Percentiles rank a stretch among this genome's conserved stretches.
Evolutionary conservation across 2,888 invertebrate genomes (phyloP).

Genomic region (Pseudoips prasinana): DNA sequence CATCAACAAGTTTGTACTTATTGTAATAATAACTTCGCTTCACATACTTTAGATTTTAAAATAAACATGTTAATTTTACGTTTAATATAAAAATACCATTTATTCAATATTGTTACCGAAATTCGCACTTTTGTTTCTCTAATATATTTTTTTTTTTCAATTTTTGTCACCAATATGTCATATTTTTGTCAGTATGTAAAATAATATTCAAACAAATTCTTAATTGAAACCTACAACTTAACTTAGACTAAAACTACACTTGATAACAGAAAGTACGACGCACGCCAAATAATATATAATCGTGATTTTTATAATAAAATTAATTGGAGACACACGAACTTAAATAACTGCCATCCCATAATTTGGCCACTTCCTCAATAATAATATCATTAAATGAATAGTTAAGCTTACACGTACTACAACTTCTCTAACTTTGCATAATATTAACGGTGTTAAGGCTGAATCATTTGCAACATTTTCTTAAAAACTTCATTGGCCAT

Average conservation of each 20-base stretch:
- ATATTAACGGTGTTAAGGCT: constrained; percentile 39
- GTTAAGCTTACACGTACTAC: constrained; percentile 17
- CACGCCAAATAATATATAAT: constrained; percentile 34
- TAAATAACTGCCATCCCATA: constrained; percentile 20
- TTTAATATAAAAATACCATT: constrained; percentile 75
- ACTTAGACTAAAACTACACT: constrained; percentile 40
- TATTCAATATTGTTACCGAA: constrained; percentile 61
- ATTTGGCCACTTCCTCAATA: constrained; percentile 29
- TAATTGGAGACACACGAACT: constrained; percentile 20
- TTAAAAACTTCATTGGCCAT: constrained; percentile 60
- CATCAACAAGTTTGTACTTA: constrained; percentile 75
- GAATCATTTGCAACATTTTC: constrained; percentile 43
- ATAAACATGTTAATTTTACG: constrained; percentile 53
- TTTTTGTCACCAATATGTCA: constrained; percentile 46
- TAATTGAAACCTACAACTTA: constrained; percentile 37
- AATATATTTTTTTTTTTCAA: constrained; percentile 48
- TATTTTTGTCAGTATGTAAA: constrained; percentile 40
- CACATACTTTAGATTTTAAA: constrained; percentile 51
- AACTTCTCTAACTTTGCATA: constrained; percentile 11
- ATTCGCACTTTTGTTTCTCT: constrained; percentile 59
- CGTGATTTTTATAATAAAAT: constrained; percentile 21
- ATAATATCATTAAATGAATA: constrained; percentile 12
- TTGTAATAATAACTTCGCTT: constrained; percentile 54
- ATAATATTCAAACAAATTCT: constrained; percentile 33
- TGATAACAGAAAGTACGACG: constrained; percentile 50